Evolutionary conservation across 2,888 invertebrate species (phyloP).

Genomic region (Laspeyria flexula): DNA sequence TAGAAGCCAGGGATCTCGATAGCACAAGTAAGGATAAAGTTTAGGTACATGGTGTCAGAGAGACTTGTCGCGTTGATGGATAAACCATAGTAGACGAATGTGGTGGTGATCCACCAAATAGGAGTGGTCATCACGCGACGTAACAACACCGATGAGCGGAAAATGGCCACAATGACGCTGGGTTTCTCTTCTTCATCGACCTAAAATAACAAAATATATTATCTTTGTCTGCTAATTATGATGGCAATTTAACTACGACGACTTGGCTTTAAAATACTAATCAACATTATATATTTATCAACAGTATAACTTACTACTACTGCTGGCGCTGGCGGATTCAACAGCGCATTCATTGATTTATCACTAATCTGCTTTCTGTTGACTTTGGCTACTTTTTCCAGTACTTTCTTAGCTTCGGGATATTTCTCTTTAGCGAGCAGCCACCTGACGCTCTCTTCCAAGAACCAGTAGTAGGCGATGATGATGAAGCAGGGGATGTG

Average conservation of each 20-base stretch:
- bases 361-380: slow-evolving; percentile 86
- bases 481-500: slow-evolving; percentile 89
- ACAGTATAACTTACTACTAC: slow-evolving; percentile 8
- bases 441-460: slow-evolving; percentile 90
- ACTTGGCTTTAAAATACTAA: too few species aligned
- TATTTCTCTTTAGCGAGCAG: slow-evolving; percentile 88
- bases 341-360: slow-evolving; percentile 74
- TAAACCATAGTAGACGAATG: slow-evolving; percentile 92
- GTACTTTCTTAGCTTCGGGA: slow-evolving; percentile 86
- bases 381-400: slow-evolving; percentile 86
- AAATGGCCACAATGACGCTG: slow-evolving; percentile 61
- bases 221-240: too few species aligned
- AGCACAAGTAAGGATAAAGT: slow-evolving; percentile 88
- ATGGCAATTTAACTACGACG: too few species aligned
- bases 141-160: slow-evolving; percentile 80
- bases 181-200: neutral
- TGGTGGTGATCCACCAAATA: slow-evolving; percentile 92
- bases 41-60: slow-evolving; percentile 90
- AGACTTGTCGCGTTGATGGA: slow-evolving; percentile 91
- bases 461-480: slow-evolving; percentile 88
- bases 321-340: slow-evolving; percentile 65
- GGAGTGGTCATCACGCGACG: slow-evolving; percentile 88
- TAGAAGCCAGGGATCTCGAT: slow-evolving; percentile 91
- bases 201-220: slow-evolving; percentile 11
- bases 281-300: too few species aligned